phyloP scores from a whole-genome alignment of 1,140 invertebrate genomes.

The Archegozetes longisetosus region DNA sequence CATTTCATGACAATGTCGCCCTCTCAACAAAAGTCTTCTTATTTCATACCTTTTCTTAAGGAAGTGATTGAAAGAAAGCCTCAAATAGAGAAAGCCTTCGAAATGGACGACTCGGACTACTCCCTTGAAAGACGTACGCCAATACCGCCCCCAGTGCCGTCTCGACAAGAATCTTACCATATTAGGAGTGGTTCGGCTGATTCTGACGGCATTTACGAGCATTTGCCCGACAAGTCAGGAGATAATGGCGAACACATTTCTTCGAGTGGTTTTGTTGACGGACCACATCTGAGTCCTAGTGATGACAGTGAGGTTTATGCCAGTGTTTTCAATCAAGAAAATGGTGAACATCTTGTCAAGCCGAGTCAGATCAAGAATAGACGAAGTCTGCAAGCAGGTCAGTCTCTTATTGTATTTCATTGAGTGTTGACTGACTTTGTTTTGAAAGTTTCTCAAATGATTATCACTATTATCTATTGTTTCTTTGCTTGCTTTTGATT shows the following conservation, averaged over 20 bases:
- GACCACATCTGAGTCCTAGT: slow-evolving; percentile 34
- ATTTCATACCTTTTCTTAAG: slow-evolving; percentile 55
- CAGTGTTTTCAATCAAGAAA: slow-evolving; percentile 31
- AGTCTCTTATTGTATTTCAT: slow-evolving; percentile 4
- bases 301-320: slow-evolving; percentile 54
- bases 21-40: slow-evolving; percentile 62
- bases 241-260: slow-evolving; percentile 29
- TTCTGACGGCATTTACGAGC: slow-evolving; percentile 62
- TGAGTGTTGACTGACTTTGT: background rate
- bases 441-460: slow-evolving; percentile 5
- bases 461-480: background rate
- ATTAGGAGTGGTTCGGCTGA: slow-evolving; percentile 37
- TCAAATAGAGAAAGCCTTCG: slow-evolving; percentile 80
- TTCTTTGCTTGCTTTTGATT: background rate
- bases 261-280: slow-evolving; percentile 17
- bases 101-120: slow-evolving; percentile 54
- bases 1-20: slow-evolving; percentile 71
- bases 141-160: background rate
- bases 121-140: background rate
- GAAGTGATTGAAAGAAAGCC: slow-evolving; percentile 89
- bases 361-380: slow-evolving; percentile 36
- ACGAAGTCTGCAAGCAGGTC: slow-evolving; percentile 33
- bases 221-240: slow-evolving; percentile 40
- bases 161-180: slow-evolving; percentile 30
- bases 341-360: slow-evolving; percentile 36